Evolutionary conservation across 2,888 invertebrate species (phyloP).

Genomic region (Brachynemurus nebulosus): DNA sequence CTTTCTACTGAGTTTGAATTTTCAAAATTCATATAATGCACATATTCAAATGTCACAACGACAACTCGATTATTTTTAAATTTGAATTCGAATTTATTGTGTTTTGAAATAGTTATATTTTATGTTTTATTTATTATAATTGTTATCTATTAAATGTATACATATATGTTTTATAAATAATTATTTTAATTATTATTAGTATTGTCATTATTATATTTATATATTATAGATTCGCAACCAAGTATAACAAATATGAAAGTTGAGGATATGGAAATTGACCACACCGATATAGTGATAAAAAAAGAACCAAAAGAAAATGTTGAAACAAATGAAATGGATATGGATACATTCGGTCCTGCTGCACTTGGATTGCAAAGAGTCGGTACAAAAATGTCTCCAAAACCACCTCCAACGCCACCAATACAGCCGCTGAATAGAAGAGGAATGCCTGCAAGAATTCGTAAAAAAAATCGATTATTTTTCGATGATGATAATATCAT

Average conservation of each 20-base stretch:
- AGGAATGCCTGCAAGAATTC: conserved; percentile 80
- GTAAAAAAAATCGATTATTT: conserved; percentile 78
- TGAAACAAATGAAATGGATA: conserved; percentile 43
- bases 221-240: conserved; percentile 9
- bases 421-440: conserved; percentile 71
- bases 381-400: conserved; percentile 59
- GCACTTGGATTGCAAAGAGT: conserved; percentile 69
- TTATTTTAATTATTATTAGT: not conserved
- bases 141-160: too few species aligned
- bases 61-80: conserved; percentile 3
- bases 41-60: conserved; percentile 9
- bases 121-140: too few species aligned
- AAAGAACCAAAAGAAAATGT: conserved; percentile 37
- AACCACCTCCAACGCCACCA: conserved; percentile 52
- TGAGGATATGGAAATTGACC: conserved; percentile 20
- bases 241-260: conserved; percentile 19
- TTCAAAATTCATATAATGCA: conserved; percentile 6
- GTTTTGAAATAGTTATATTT: not conserved
- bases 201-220: not conserved
- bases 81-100: conserved; percentile 1
- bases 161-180: too few species aligned
- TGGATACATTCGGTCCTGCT: conserved; percentile 61
- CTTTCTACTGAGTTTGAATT: conserved; percentile 1
- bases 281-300: conserved; percentile 29
- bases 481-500: conserved; percentile 83